phyloP scores from a whole-genome alignment of 2,888 invertebrate genomes.

The Notocelia uddmanniana region DNA sequence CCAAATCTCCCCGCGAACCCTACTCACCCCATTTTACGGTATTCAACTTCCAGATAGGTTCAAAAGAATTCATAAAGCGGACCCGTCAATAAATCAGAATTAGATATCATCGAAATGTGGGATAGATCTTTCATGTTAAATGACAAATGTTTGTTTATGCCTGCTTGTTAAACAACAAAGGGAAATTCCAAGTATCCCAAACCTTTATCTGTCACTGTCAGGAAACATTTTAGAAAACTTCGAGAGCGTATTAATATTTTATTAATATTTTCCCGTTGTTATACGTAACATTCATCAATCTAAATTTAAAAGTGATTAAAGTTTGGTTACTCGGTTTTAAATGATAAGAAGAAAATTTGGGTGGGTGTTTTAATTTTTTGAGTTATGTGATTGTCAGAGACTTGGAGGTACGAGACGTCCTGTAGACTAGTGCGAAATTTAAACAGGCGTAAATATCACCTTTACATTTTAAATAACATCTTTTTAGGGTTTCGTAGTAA shows the following conservation, averaged over 20 bases:
- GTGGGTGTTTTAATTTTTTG: not conserved
- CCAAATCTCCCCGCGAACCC: too few species aligned
- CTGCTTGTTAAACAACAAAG: slow-evolving; percentile 36
- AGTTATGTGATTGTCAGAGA: not conserved
- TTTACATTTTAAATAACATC: too few species aligned
- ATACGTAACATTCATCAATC: slow-evolving; percentile 48
- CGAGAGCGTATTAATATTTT: slow-evolving; percentile 49
- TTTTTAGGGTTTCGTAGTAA: too few species aligned
- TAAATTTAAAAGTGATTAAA: slow-evolving; percentile 53
- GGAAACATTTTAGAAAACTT: slow-evolving; percentile 47
- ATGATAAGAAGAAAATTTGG: slow-evolving; percentile 10
- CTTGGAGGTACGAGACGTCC: too few species aligned
- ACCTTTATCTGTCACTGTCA: slow-evolving; percentile 43
- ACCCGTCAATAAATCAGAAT: slow-evolving; percentile 33
- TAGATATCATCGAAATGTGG: slow-evolving; percentile 30
- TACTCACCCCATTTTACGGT: too few species aligned
- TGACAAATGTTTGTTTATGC: slow-evolving; percentile 5
- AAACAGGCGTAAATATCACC: too few species aligned
- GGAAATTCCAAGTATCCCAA: slow-evolving; percentile 8
- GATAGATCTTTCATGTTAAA: not conserved
- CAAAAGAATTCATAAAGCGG: slow-evolving; percentile 26
- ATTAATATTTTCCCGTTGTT: slow-evolving; percentile 46
- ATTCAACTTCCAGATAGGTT: not conserved
- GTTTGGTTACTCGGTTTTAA: slow-evolving; percentile 46
- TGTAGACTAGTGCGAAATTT: too few species aligned